Percentiles rank a stretch among this genome's conserved stretches.
Conservation (phyloP, 2,113 vertebrate species). For the Microcebus griseorufus region DNA sequence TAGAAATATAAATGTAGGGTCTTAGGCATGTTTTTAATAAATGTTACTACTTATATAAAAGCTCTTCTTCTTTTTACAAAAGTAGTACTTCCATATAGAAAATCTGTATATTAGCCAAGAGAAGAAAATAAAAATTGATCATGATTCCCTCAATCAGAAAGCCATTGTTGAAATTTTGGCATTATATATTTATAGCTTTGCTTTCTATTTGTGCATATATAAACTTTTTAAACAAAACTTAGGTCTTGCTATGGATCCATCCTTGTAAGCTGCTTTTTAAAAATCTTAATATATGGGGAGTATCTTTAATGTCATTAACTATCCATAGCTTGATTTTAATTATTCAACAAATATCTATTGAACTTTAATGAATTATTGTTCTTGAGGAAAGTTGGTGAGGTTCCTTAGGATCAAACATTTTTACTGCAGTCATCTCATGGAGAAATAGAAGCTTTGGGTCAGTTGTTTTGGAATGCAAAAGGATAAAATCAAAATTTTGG, state of each 20-base stretch:
- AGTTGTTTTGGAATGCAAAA: background rate
- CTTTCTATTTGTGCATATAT: background rate
- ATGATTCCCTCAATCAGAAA: background rate
- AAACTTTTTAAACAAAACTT: background rate
- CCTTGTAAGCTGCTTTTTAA: background rate
- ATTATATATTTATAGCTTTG: background rate
- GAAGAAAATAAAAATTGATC: background rate
- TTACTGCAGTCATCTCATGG: background rate
- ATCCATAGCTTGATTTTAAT: background rate
- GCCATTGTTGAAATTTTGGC: background rate
- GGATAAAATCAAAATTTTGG: background rate
- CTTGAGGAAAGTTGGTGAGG: background rate
- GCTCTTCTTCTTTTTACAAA: background rate
- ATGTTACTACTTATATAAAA: background rate
- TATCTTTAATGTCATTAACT: background rate
- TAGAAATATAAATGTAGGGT: background rate
- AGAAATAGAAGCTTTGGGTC: background rate
- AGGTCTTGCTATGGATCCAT: background rate
- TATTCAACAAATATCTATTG: slow-evolving; percentile 11
- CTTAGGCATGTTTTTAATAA: background rate
- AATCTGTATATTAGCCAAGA: background rate
- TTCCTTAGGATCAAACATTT: background rate
- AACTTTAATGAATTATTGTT: background rate
- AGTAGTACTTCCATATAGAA: background rate
- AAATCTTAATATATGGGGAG: background rate